A percentile compares a stretch with the other conserved stretches of the same genome.
Evolutionary conservation across 2,797 vertebrate genomes (phyloP).

Genomic region (Podarcis lilfordi): DNA sequence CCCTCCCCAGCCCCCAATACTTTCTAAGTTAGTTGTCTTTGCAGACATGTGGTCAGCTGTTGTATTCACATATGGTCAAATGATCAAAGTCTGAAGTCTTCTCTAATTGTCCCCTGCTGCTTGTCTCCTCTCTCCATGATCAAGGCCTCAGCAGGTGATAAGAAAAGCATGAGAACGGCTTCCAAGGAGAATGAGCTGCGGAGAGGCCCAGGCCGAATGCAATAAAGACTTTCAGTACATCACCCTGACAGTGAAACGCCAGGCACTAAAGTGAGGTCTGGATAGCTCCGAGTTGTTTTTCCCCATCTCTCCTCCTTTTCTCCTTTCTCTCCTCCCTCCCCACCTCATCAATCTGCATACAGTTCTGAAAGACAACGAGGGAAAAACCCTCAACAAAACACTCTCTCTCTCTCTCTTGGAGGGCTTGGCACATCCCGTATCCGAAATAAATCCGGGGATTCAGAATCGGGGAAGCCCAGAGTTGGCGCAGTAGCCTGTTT

Average conservation of each 20-base stretch:
- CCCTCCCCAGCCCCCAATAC: slow-evolving; percentile 72
- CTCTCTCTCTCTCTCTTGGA: too few species aligned
- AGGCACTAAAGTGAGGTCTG: slow-evolving; percentile 93
- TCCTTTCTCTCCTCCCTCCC: background rate
- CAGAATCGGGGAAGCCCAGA: slow-evolving; percentile 65
- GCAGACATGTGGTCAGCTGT: slow-evolving; percentile 99
- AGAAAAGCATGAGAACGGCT: slow-evolving; percentile 96
- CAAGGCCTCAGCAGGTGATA: slow-evolving; percentile 99
- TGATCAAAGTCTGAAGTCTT: slow-evolving; percentile 99
- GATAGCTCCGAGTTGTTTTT: slow-evolving; percentile 78
- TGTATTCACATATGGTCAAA: slow-evolving; percentile 99
- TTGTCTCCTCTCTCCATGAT: slow-evolving; percentile 97
- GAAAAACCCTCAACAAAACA: background rate
- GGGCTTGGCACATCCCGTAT: too few species aligned
- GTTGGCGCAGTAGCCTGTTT: slow-evolving; percentile 72
- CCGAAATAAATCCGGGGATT: too few species aligned
- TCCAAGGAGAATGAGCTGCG: slow-evolving; percentile 93
- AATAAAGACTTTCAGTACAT: slow-evolving; percentile 99
- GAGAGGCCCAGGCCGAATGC: slow-evolving; percentile 97
- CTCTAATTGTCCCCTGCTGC: slow-evolving; percentile 99
- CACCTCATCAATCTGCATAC: slow-evolving; percentile 76
- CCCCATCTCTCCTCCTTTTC: slow-evolving; percentile 68
- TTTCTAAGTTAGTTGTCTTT: slow-evolving; percentile 93
- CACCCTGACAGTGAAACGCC: slow-evolving; percentile 96
- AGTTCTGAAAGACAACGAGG: slow-evolving; percentile 50